Conservation (phyloP, 2,797 vertebrate species). For the Acridotheres tristis region DNA sequence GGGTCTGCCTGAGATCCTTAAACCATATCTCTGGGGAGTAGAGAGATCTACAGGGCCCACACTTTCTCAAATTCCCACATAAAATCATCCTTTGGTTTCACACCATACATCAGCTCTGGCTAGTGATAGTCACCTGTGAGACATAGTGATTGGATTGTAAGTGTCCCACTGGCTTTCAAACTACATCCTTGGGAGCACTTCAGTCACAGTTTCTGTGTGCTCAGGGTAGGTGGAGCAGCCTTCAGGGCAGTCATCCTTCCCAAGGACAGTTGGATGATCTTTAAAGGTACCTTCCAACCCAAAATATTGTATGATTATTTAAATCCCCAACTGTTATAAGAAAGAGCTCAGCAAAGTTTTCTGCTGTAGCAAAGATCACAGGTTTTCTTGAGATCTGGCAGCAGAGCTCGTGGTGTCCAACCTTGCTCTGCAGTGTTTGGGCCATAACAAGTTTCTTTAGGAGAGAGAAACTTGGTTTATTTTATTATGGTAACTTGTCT, state of each 20-base stretch:
- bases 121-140: not conserved
- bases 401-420: not conserved
- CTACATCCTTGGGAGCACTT: not conserved
- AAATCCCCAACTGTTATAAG: not conserved
- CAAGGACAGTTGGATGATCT: not conserved
- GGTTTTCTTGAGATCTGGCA: not conserved
- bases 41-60: not conserved
- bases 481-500: not conserved
- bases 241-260: not conserved
- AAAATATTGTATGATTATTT: not conserved
- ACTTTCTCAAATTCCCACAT: not conserved
- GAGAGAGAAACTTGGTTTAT: not conserved
- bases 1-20: not conserved
- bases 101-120: not conserved
- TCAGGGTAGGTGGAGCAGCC: not conserved
- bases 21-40: not conserved
- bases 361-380: not conserved
- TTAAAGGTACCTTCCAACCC: not conserved
- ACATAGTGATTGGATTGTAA: fast-evolving
- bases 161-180: not conserved
- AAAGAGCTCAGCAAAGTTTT: not conserved
- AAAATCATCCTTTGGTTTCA: not conserved
- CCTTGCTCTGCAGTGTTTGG: not conserved
- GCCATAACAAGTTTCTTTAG: not conserved
- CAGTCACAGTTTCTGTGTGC: not conserved